These are phyloP conservation scores for Microctenopoma steveboyesi DNA, from an alignment of 2,797 vertebrate species.

Conservation along the genomic window DNA sequence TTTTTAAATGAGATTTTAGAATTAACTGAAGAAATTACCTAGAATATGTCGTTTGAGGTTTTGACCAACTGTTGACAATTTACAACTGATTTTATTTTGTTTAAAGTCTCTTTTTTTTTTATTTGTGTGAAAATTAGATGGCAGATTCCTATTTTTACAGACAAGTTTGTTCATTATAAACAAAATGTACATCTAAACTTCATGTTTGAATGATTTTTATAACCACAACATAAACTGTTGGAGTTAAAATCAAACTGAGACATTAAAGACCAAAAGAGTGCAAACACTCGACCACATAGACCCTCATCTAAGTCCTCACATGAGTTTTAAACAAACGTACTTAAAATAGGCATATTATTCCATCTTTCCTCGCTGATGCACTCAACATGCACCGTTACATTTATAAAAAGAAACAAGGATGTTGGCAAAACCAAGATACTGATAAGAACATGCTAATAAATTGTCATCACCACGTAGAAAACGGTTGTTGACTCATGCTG, in stretches of 20 bases:
- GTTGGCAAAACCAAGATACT: constrained; percentile 48
- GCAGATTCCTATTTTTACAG: constrained; percentile 29
- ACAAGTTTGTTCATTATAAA: constrained; percentile 55
- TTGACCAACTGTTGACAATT: not conserved
- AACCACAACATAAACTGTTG: constrained; percentile 19
- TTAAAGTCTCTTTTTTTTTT: not conserved
- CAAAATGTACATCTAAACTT: constrained; percentile 21
- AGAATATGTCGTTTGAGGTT: constrained; percentile 27
- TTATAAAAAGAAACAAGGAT: constrained; percentile 41
- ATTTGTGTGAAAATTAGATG: constrained; percentile 20
- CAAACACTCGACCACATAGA: not conserved
- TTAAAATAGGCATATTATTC: not conserved
- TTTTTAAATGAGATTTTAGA: constrained; percentile 20
- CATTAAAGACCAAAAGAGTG: not conserved
- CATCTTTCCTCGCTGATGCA: constrained; percentile 37
- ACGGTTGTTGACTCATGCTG: constrained; percentile 31
- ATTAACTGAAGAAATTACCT: not conserved
- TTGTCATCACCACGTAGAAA: constrained; percentile 39
- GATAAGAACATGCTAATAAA: constrained; percentile 54
- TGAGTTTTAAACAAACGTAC: constrained; percentile 27
- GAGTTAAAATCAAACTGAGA: constrained; percentile 23
- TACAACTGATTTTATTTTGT: constrained; percentile 6
- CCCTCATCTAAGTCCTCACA: not conserved
- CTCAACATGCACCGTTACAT: constrained; percentile 64
- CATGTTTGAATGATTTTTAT: constrained; percentile 6